A percentile compares a stretch with the other conserved stretches of the same genome.
Evolutionary conservation across 2,888 invertebrate genomes (phyloP).

Genomic region (Oscheius myriophilus): DNA sequence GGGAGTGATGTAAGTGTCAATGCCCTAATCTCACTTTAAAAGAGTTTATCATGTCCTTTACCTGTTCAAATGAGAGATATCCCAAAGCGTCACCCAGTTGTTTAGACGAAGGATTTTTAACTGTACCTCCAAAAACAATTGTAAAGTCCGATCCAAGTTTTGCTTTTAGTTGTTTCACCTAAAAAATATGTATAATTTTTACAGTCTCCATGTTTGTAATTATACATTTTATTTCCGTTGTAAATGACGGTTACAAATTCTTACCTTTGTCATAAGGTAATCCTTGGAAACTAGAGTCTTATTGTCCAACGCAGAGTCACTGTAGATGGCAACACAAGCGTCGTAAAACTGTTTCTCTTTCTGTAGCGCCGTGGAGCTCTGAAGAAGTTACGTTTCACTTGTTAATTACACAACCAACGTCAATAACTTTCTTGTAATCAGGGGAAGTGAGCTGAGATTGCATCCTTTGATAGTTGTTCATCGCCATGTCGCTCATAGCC

Average conservation of each 20-base stretch:
- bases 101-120: constrained; percentile 32
- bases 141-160: constrained; percentile 4
- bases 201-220: no score
- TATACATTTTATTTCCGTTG: no score
- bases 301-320: constrained; percentile 20
- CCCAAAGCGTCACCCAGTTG: constrained; percentile 46
- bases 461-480: constrained; percentile 44
- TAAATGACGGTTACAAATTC: no score
- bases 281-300: constrained; percentile 39
- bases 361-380: constrained; percentile 36
- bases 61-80: constrained; percentile 42
- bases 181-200: no score
- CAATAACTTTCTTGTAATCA: constrained; percentile 42
- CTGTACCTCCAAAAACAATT: constrained; percentile 25
- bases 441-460: constrained; percentile 41
- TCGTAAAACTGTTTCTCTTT: constrained; percentile 47
- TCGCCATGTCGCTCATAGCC: constrained; percentile 42
- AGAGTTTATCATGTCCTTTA: neutral
- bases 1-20: constrained; percentile 49
- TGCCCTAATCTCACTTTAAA: constrained; percentile 25
- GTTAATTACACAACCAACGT: neutral
- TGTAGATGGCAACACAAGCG: constrained; percentile 30
- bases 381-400: neutral
- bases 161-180: neutral
- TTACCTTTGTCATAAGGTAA: constrained; percentile 36